These are phyloP conservation scores for Micromussa lordhowensis DNA, from an alignment of 92 coral and sea anemone species.

Conservation along the genomic window DNA sequence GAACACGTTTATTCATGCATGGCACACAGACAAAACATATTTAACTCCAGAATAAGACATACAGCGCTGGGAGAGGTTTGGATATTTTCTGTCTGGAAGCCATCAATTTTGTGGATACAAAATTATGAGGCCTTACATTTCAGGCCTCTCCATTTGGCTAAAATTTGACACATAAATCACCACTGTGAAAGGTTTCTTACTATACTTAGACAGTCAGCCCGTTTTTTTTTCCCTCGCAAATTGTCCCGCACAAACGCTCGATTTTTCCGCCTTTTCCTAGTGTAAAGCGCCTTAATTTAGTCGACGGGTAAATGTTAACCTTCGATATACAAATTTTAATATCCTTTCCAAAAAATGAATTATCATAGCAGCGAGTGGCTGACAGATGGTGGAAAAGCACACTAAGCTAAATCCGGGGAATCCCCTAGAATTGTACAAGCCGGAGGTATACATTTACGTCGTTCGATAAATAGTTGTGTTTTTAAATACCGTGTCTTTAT, in stretches of 20 bases:
- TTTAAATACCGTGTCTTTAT: neutral
- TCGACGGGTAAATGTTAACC: neutral
- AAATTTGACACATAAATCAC: neutral
- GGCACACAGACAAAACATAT: neutral
- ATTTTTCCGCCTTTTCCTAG: neutral
- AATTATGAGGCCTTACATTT: neutral
- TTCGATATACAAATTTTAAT: neutral
- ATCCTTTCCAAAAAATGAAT: neutral
- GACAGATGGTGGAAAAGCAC: neutral
- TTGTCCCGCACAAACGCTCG: neutral
- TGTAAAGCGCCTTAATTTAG: neutral
- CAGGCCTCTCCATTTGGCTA: neutral
- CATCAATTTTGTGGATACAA: too few species aligned
- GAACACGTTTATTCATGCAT: neutral
- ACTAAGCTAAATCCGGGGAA: neutral
- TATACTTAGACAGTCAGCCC: neutral
- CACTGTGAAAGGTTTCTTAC: too few species aligned
- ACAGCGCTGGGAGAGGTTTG: neutral
- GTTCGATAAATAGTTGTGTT: neutral
- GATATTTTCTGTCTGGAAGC: neutral
- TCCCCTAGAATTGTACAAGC: neutral
- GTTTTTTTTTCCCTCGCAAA: neutral
- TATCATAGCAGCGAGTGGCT: neutral
- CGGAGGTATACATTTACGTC: neutral
- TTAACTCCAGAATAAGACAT: too few species aligned